phyloP scores from a whole-genome alignment of 1,140 invertebrate species.

The Tetramorium alpestre region DNA sequence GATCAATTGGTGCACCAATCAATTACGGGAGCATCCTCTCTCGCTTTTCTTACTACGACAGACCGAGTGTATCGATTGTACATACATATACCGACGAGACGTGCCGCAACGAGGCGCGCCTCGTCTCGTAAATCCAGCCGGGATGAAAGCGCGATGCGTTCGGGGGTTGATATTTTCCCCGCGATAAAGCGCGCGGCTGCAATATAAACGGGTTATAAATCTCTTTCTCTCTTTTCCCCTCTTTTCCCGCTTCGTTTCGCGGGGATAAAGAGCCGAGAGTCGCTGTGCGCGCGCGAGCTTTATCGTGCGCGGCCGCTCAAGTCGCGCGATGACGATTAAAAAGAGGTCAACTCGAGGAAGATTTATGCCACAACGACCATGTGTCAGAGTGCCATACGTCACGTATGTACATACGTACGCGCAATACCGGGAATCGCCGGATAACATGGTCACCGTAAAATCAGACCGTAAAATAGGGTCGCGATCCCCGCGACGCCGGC shows the following conservation, averaged over 20 bases:
- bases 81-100: not conserved
- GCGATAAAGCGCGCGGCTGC: slow-evolving; percentile 39
- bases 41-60: slow-evolving; percentile 22
- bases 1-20: slow-evolving; percentile 48
- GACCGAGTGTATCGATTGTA: slow-evolving; percentile 23
- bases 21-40: slow-evolving; percentile 40
- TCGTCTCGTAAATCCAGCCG: slow-evolving; percentile 27
- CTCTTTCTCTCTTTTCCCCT: not conserved
- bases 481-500: not conserved
- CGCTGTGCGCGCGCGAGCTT: slow-evolving; percentile 26
- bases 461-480: slow-evolving; percentile 57
- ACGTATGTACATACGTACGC: slow-evolving; percentile 28
- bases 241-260: not conserved
- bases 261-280: slow-evolving; percentile 6
- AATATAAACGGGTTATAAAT: slow-evolving; percentile 52
- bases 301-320: slow-evolving; percentile 43
- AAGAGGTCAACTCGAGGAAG: slow-evolving; percentile 77
- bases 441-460: slow-evolving; percentile 48
- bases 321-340: slow-evolving; percentile 70
- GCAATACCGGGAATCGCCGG: slow-evolving; percentile 36
- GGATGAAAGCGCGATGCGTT: slow-evolving; percentile 43
- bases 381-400: slow-evolving; percentile 52
- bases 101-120: not conserved
- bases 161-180: slow-evolving; percentile 51
- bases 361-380: slow-evolving; percentile 76